Conservation (phyloP, 2,113 vertebrate species). For the Brachyhypopomus occidentalis region DNA sequence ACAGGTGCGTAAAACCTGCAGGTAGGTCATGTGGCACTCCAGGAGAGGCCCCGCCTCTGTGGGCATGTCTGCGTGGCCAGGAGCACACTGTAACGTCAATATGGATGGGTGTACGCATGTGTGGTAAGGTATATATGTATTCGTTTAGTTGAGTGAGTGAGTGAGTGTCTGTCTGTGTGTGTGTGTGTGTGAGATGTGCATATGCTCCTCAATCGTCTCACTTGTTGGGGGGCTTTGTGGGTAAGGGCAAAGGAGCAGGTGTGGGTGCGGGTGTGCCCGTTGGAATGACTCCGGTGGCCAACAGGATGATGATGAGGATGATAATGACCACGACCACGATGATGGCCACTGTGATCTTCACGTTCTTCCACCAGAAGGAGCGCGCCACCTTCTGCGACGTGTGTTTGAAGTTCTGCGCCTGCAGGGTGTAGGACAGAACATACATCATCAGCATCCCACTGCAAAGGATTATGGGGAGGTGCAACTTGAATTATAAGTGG, state of each 20-base stretch:
- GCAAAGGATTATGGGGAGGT: neutral
- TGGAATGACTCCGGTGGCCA: constrained; percentile 84
- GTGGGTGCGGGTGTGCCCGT: constrained; percentile 15
- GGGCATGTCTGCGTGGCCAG: neutral
- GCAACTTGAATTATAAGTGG: too few relatives aligned
- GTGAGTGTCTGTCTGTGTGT: constrained; percentile 34
- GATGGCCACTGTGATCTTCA: constrained; percentile 85
- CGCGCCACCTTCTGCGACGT: constrained; percentile 90
- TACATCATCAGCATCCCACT: neutral
- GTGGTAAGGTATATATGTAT: too few relatives aligned
- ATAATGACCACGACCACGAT: constrained; percentile 81
- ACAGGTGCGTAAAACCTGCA: neutral
- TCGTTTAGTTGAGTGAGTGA: constrained; percentile 25
- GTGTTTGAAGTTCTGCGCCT: constrained; percentile 94
- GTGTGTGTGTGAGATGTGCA: constrained; percentile 42
- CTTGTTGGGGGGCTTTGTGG: neutral
- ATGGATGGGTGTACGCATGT: too few relatives aligned
- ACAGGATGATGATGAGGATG: constrained; percentile 83
- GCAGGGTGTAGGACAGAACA: constrained; percentile 9
- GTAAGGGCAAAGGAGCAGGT: accelerated
- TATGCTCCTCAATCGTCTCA: neutral
- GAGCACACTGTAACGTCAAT: too few relatives aligned
- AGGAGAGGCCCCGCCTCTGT: neutral
- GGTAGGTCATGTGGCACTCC: neutral
- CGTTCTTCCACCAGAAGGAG: constrained; percentile 93